Evolutionary conservation across 1,140 invertebrate genomes (phyloP), one percentile per base, ranked within the genome.

Genomic region (Coboldia fuscipes): DNA sequence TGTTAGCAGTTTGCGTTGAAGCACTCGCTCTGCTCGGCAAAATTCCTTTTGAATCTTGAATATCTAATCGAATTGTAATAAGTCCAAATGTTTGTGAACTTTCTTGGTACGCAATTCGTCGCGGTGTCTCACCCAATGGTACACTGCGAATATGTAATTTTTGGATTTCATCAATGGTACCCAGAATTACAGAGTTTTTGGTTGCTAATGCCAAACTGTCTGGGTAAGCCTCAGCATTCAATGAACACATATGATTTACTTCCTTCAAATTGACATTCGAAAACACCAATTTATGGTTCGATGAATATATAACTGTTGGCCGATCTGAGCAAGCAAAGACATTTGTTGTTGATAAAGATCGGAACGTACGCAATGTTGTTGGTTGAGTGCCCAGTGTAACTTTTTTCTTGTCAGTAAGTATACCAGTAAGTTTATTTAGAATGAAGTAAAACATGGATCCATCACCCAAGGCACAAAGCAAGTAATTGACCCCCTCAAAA

Each of bases 201-300:
- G 86, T 97, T 1, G 90, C 82, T 34, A 98, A 57, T 12, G 92
- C 90, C 48, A 98, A 70, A 60, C 75, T 88, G 54, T 94, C 88
- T 0, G 85, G 82, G 62, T 94, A 97, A 1, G 83, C 80, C 48
- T 85, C 74, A 1, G 90, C 82, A 59, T 97, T 93, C 2, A 97
- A 56, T 0, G 89, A 89, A 58, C 93, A 98, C 89, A 98, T 97
- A 49, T 97, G 88, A 48, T 86, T 89, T 0, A 98, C 93, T 60
- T 97, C 86, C 53, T 90, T 89, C 9, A 98, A 62, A 60, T 99
- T 99, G 2, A 99, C 94, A 63, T 97, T 98, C 16, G 92, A 97
- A 60, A 98, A 98, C 0, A 98, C 90, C 3, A 99, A 63, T 60
- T 98, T 98, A 50, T 97, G 86, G 63, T 97, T 98, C 7, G 88